Evolutionary conservation across 2,888 invertebrate species (phyloP).

Genomic region (Cryptocephalus primarius): DNA sequence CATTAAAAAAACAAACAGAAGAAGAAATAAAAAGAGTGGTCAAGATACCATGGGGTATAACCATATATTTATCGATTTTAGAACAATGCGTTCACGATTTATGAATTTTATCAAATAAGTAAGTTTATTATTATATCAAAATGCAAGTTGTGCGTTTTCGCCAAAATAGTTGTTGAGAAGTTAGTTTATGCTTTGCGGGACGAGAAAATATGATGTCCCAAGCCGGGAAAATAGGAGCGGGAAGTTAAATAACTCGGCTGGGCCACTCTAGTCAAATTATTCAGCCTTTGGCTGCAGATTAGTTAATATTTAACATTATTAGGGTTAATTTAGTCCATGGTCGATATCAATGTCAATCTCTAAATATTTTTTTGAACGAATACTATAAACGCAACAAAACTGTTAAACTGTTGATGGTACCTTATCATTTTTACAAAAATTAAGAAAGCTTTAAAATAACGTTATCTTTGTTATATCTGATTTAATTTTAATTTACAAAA

Average conservation of each 20-base stretch:
- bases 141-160: constrained; percentile 35
- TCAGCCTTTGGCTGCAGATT: constrained; percentile 33
- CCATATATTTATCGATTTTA: constrained; percentile 33
- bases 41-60: constrained; percentile 20
- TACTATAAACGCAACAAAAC: no score
- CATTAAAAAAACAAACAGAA: constrained; percentile 12
- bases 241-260: constrained; percentile 22
- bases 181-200: constrained; percentile 36
- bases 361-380: no score
- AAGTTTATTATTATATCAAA: constrained; percentile 33
- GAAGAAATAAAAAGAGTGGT: constrained; percentile 15
- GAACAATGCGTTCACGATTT: constrained; percentile 34
- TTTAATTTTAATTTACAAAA: neutral
- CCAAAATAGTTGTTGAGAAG: constrained; percentile 38
- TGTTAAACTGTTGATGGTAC: neutral
- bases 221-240: constrained; percentile 23
- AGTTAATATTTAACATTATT: constrained; percentile 31
- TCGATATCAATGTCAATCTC: no score
- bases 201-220: constrained; percentile 19
- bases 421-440: neutral
- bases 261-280: constrained; percentile 42
- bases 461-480: no score
- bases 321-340: constrained; percentile 29
- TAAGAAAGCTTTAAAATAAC: no score
- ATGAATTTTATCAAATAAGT: constrained; percentile 37